phyloP scores from a whole-genome alignment of 2,888 invertebrate genomes.

The Cloeon dipterum region DNA sequence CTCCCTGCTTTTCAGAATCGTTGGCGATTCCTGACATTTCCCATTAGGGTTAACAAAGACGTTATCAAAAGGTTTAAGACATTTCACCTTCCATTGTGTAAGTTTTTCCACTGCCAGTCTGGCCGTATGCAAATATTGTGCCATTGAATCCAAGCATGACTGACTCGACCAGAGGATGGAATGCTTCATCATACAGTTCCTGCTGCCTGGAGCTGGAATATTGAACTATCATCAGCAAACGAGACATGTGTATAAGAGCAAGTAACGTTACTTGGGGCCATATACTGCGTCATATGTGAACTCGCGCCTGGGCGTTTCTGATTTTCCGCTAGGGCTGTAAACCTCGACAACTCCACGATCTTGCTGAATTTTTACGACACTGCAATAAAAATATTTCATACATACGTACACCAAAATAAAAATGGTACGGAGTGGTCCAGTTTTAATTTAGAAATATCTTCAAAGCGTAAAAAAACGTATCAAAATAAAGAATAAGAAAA shows the following conservation, averaged over 20 bases:
- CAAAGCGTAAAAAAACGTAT: too few relatives aligned
- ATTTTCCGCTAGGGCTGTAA: neutral
- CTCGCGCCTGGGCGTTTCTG: neutral
- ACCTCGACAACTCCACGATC: conserved; percentile 1
- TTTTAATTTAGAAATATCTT: too few relatives aligned
- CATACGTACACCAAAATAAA: too few relatives aligned
- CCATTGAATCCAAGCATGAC: conserved; percentile 97
- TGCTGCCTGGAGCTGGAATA: conserved; percentile 54
- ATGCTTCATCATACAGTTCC: conserved; percentile 88
- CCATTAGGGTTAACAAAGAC: too few relatives aligned
- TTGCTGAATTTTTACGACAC: neutral
- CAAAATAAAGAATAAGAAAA: too few relatives aligned
- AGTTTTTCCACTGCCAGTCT: conserved; percentile 86
- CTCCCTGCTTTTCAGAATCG: conserved; percentile 49
- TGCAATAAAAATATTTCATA: too few relatives aligned
- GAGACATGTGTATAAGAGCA: too few relatives aligned
- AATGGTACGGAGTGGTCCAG: too few relatives aligned
- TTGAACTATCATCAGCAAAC: neutral
- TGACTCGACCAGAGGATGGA: conserved; percentile 80
- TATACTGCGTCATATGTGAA: neutral
- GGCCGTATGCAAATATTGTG: conserved; percentile 97
- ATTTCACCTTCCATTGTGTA: conserved; percentile 37
- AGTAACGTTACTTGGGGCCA: neutral
- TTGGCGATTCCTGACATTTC: conserved; percentile 28
- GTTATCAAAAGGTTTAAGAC: neutral